Percentiles rank a stretch among this genome's conserved stretches.
Evolutionary conservation across 2,888 invertebrate genomes (phyloP).

Genomic region (Petrophora chlorosata): DNA sequence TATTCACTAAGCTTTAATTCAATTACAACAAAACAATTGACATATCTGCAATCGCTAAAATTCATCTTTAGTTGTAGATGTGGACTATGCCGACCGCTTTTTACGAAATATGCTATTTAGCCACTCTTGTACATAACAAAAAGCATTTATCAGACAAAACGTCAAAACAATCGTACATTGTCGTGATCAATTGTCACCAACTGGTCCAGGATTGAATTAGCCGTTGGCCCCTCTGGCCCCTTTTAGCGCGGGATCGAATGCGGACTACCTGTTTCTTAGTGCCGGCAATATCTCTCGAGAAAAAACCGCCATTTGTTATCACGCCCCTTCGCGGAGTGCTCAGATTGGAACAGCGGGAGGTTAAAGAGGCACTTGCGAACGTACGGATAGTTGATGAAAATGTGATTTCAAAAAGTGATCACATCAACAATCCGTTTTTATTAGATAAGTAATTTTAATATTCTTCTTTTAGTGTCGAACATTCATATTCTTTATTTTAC

Average conservation of each 20-base stretch:
- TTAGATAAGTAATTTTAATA: no score
- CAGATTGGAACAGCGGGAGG: conserved; percentile 17
- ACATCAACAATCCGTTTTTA: no score
- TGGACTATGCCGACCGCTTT: no score
- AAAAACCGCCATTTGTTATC: conserved; percentile 34
- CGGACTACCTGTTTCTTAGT: conserved; percentile 35
- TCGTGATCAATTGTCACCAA: conserved; percentile 23
- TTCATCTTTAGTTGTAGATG: no score
- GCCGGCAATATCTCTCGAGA: conserved; percentile 29
- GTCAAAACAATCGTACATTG: conserved; percentile 32
- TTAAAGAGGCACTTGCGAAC: conserved; percentile 12
- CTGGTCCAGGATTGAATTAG: conserved; percentile 29
- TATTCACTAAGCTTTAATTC: no score
- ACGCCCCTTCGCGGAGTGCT: conserved; percentile 19
- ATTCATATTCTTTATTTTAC: no score
- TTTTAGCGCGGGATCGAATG: conserved; percentile 23
- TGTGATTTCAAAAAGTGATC: no score
- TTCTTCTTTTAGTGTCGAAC: no score
- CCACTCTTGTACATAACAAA: no score
- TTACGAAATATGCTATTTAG: no score
- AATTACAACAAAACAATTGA: no score
- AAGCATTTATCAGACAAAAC: conserved; percentile 26
- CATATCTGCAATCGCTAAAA: no score
- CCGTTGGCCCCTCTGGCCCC: conserved; percentile 23
- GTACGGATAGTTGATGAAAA: conserved; percentile 1